Evolutionary conservation across 2,797 vertebrate genomes (phyloP), one percentile per base, ranked within the genome.

Genomic region (Oreortyx pictus): DNA sequence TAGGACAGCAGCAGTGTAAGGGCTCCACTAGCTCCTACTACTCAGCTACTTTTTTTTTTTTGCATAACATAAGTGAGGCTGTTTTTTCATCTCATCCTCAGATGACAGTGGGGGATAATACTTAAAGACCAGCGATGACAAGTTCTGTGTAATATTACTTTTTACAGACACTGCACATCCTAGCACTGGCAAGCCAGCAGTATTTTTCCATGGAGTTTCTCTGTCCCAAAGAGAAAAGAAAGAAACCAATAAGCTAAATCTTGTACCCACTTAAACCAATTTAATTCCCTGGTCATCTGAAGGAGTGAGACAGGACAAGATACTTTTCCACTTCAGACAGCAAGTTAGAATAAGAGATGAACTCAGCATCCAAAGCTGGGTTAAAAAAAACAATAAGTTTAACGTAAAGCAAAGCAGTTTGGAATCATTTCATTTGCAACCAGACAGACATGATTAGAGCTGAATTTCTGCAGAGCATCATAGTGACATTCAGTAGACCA

Each of bases 381-480:
- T 19, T 18, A 3, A 17, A 11, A 12, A 14, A 12, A 52, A 31
- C 11, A 37, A 41, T 41, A 41, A 41, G 39, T 14, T 41, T 13
- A 41, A 41, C 39, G 14, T 41, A 41, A 41, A 41, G 39, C 39
- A 41, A 13, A 41, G 39, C 39, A 41, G 12, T 41, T 41, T 41
- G 39, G 39, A 41, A 41, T 41, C 60, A 49, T 88, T 39, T 78
- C 76, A 33, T 86, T 93, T 94, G 66, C 77, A 88, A 73, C 37
- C 87, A 91, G 82, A 79, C 71, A 92, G 88, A 94, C n/a, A 23
- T 94, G 64, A 83, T 96, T 93, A 95, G 33, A 91, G 74, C 6
- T 89, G 88, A 65, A 92, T 86, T 93, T 95, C 92, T 96, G 87
- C 82, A 92, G 70, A 95, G 60, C 81, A 88, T 97, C 94, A 94